A percentile compares a stretch with the other conserved stretches of the same genome.
phyloP scores from a whole-genome alignment of 2,113 vertebrate species.

The Chionodraco myersi region DNA sequence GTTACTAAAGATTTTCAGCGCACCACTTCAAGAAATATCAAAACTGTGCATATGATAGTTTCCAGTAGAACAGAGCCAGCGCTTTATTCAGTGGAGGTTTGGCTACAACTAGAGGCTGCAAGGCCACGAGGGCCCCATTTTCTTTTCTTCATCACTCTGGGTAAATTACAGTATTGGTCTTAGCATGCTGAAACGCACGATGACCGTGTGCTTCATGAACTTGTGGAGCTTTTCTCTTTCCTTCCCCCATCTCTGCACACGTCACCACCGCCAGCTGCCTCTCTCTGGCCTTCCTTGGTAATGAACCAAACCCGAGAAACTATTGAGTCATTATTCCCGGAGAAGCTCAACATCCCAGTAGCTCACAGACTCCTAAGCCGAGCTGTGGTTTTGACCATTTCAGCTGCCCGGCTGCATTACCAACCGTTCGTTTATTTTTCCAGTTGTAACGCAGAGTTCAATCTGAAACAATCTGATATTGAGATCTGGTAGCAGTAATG shows the following conservation, averaged over 20 bases:
- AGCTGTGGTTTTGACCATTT: constrained; percentile 12
- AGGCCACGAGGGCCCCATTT: constrained; percentile 18
- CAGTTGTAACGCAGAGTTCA: not conserved
- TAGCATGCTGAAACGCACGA: constrained; percentile 35
- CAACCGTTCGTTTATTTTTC: constrained; percentile 27
- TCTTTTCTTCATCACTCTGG: not conserved
- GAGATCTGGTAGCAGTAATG: constrained; percentile 2
- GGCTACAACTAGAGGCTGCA: constrained; percentile 23
- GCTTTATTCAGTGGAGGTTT: constrained; percentile 44
- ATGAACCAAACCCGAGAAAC: constrained; percentile 55
- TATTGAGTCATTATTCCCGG: constrained; percentile 71
- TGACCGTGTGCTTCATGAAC: constrained; percentile 31
- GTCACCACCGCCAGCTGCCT: constrained; percentile 9
- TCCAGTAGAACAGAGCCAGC: constrained; percentile 24
- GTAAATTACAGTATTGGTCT: constrained; percentile 2
- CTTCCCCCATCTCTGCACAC: constrained; percentile 13
- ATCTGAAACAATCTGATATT: constrained; percentile 21
- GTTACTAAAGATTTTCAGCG: not conserved
- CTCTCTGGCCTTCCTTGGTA: constrained; percentile 35
- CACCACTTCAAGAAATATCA: not conserved
- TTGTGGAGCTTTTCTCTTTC: constrained; percentile 22
- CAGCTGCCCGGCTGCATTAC: constrained; percentile 4
- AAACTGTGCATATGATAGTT: constrained; percentile 17
- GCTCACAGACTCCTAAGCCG: constrained; percentile 39
- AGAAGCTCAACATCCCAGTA: constrained; percentile 35